Evolutionary conservation across 2,113 vertebrate genomes (phyloP), one percentile per base, ranked within the genome.

Genomic region (Passer domesticus): DNA sequence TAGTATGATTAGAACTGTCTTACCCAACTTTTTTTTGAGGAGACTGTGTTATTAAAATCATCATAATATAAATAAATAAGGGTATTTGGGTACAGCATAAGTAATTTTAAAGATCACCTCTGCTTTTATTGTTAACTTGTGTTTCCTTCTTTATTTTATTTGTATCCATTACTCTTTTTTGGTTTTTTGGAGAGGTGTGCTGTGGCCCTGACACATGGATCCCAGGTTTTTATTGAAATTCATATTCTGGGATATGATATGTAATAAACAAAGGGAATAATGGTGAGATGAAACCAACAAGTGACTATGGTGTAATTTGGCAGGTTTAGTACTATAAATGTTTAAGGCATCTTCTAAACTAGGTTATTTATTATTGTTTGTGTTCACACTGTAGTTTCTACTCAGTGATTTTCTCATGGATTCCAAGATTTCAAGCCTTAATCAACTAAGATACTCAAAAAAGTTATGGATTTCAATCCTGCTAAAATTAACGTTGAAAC

Each of bases 161-260:
- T 37, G 31, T 53, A 59, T 81, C 8, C 20, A 23, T 56, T 64
- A 49, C 6, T 64, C 14, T 37, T 31, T 31, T 33, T 28, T 15
- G 46, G 2, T 6, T 24, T 35, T 60, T 1, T 4, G 18, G 4
- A 18, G 11, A 10, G 6, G 3, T 27, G 11, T 33, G 25, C 31
- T 62, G 31, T 70, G 35, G 9, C 16, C 9, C 7, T 59, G 49
- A 70, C 3, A 14, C 16, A 14, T 17, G 22, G 35, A 72, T 25
- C 39, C 30, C 1, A 3, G 7, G 41, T 73, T 78, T 75, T 60
- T 67, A 20, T 30, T 55, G 56, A 33, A 74, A 35, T 62, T 64
- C 27, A 24, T 3, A 0, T 21, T 31, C 30, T 41, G n/a, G 27
- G 27, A 6, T 52, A 23, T 31, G 15, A 11, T 22, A 18, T 4